phyloP scores from a whole-genome alignment of 2,797 vertebrate species.

The Chiloscyllium punctatum region DNA sequence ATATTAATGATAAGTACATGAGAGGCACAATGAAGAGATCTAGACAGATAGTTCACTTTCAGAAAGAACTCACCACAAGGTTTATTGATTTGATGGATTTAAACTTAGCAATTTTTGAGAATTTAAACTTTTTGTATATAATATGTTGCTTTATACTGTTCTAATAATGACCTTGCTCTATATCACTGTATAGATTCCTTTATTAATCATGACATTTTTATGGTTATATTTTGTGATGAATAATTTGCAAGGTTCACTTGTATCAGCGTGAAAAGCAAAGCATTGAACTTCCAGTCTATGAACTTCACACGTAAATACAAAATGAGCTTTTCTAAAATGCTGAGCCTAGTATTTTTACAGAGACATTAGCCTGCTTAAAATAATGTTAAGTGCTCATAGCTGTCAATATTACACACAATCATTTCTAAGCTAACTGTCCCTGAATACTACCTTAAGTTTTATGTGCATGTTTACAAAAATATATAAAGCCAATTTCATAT shows the following conservation, averaged over 20 bases:
- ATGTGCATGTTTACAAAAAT: neutral
- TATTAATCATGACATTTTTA: neutral
- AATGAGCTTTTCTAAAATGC: neutral
- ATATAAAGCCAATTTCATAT: neutral
- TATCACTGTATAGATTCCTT: neutral
- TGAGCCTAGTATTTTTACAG: neutral
- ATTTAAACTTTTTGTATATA: neutral
- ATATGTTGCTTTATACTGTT: neutral
- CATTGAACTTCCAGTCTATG: neutral
- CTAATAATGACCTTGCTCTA: neutral
- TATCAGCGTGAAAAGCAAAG: neutral
- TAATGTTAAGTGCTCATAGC: neutral
- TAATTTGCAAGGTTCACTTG: neutral
- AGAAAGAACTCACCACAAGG: neutral
- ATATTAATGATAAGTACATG: neutral
- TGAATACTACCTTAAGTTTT: neutral
- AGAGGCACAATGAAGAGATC: neutral
- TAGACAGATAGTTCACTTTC: neutral
- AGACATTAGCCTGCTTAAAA: neutral
- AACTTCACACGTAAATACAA: neutral
- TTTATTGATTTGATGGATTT: neutral
- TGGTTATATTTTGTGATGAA: neutral
- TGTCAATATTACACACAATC: neutral
- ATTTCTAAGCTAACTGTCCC: neutral
- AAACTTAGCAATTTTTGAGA: neutral